phyloP scores from a whole-genome alignment of 2,797 vertebrate species.

The Peromyscus aztecus region DNA sequence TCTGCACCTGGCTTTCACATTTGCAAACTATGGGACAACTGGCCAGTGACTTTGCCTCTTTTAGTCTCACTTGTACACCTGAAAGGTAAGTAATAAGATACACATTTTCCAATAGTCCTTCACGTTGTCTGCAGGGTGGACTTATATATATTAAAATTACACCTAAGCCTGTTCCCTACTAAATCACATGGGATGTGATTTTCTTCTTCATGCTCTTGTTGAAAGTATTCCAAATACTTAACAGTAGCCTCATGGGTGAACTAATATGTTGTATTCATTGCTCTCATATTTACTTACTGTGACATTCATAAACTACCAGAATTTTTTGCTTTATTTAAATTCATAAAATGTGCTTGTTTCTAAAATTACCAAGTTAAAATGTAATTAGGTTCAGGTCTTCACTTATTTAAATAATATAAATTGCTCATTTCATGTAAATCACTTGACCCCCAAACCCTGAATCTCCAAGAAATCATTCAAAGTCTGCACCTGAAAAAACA shows the following conservation, averaged over 20 bases:
- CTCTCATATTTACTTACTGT: neutral
- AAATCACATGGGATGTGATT: neutral
- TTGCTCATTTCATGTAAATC: neutral
- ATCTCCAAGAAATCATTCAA: neutral
- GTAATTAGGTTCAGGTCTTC: neutral
- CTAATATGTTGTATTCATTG: neutral
- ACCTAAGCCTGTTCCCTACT: neutral
- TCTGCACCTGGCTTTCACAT: neutral
- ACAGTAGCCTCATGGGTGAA: neutral
- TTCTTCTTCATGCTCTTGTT: neutral
- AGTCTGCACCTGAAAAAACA: neutral
- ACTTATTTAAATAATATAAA: neutral
- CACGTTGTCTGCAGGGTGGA: neutral
- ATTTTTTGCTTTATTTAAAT: conserved; percentile 7
- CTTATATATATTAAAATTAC: neutral
- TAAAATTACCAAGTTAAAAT: neutral
- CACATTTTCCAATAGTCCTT: neutral
- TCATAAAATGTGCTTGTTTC: neutral
- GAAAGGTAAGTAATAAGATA: neutral
- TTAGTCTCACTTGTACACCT: neutral
- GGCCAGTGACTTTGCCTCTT: neutral
- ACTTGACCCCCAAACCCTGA: neutral
- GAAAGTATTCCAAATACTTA: neutral
- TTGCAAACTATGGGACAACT: neutral
- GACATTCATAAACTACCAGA: neutral